These are phyloP conservation scores for Cirrhinus mrigala DNA, from an alignment of 2,797 vertebrate species.

Conservation along the genomic window DNA sequence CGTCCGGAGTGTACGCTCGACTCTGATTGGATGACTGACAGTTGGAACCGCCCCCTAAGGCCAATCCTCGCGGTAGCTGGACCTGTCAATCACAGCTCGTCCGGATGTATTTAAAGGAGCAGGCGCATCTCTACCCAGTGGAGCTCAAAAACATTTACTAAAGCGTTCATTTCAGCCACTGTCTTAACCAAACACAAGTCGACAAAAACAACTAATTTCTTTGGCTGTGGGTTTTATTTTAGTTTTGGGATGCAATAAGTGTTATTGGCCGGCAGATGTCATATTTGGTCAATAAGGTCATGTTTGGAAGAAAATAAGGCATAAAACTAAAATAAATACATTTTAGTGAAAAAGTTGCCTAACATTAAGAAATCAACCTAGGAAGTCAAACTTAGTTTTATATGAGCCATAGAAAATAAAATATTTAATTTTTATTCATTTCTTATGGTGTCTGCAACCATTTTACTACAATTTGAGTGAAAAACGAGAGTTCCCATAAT, in stretches of 20 bases:
- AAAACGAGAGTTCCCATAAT: no score
- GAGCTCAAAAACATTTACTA: neutral
- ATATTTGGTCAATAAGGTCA: neutral
- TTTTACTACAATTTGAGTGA: neutral
- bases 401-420: no score
- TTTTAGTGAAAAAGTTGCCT: neutral
- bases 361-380: neutral
- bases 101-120: constrained; percentile 15
- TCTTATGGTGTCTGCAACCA: neutral
- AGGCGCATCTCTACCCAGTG: neutral
- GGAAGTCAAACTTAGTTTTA: neutral
- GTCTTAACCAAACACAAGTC: neutral
- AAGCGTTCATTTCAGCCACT: neutral
- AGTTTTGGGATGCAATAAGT: neutral
- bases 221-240: neutral
- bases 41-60: neutral
- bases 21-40: constrained; percentile 28
- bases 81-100: constrained; percentile 16
- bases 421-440: neutral
- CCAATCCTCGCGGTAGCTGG: neutral
- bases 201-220: neutral
- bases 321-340: neutral
- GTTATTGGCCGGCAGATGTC: constrained; percentile 26
- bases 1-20: neutral
- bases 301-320: neutral